Percentiles rank a stretch among this genome's conserved stretches.
These are phyloP conservation scores for Drosophila peninsularis DNA, from an alignment of 2,888 invertebrate genomes.

Conservation along the genomic window DNA sequence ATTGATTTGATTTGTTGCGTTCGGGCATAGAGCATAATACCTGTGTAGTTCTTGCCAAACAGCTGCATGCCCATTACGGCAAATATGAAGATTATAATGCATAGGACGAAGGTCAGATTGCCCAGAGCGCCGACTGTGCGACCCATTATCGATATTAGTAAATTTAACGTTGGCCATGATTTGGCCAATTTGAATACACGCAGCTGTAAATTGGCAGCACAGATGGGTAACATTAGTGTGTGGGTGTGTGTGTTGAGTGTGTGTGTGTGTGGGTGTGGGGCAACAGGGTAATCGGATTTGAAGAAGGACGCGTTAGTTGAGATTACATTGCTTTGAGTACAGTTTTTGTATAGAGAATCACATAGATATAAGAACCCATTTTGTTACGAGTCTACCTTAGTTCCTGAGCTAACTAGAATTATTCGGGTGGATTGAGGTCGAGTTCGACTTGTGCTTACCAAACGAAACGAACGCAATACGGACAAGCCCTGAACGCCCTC, in stretches of 20 bases:
- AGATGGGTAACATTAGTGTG: constrained; percentile 41
- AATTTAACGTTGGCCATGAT: constrained; percentile 99
- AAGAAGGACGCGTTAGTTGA: constrained; percentile 31
- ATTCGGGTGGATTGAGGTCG: not conserved
- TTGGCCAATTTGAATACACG: constrained; percentile 99
- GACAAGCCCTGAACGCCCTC: constrained; percentile 98
- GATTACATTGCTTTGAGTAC: constrained; percentile 23
- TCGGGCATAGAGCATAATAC: constrained; percentile 85
- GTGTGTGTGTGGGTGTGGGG: constrained; percentile 15
- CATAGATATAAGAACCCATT: not conserved
- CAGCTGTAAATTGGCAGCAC: constrained; percentile 87
- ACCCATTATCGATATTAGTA: constrained; percentile 99
- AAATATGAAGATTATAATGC: constrained; percentile 99
- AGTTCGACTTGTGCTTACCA: constrained; percentile 89
- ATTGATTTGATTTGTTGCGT: constrained; percentile 8
- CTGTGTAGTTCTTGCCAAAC: constrained; percentile 97
- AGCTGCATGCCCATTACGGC: constrained; percentile 99
- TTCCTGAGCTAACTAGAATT: constrained; percentile 33
- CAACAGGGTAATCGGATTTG: constrained; percentile 13
- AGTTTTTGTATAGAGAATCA: constrained; percentile 14
- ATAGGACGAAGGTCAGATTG: constrained; percentile 98
- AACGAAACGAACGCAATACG: constrained; percentile 97
- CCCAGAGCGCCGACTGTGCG: constrained; percentile 99
- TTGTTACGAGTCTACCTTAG: constrained; percentile 35
- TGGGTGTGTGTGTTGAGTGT: constrained; percentile 20